These are phyloP conservation scores for Cotesia congregata DNA, from an alignment of 2,888 invertebrate genomes.

Conservation along the genomic window DNA sequence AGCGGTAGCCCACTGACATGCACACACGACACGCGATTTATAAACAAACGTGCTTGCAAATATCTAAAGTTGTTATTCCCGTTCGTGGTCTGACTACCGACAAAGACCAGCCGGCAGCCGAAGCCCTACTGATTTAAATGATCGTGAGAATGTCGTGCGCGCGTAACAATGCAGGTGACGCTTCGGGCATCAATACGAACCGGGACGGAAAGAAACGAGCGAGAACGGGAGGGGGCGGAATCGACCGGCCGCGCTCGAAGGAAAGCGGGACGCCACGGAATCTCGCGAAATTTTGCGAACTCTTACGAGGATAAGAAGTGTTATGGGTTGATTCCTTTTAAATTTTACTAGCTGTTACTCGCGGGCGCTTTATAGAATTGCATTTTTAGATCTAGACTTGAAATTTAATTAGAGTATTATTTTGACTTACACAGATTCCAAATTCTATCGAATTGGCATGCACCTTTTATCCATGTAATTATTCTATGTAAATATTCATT, in stretches of 20 bases:
- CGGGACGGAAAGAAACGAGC: neutral
- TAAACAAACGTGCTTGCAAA: neutral
- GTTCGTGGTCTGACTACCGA: constrained; percentile 44
- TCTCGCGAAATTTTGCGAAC: neutral
- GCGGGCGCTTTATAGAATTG: too few relatives aligned
- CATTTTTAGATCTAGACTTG: too few relatives aligned
- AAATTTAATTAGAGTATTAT: too few relatives aligned
- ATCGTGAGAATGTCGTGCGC: constrained; percentile 17
- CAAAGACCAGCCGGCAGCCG: constrained; percentile 61
- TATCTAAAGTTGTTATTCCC: constrained; percentile 41
- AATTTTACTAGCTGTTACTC: too few relatives aligned
- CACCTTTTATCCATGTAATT: too few relatives aligned
- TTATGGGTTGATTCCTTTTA: too few relatives aligned
- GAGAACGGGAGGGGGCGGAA: neutral
- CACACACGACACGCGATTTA: neutral
- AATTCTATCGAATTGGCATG: too few relatives aligned
- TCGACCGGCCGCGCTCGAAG: neutral
- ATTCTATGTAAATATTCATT: too few relatives aligned
- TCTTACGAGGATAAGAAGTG: neutral
- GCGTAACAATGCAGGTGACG: constrained; percentile 27
- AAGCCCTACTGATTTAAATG: constrained; percentile 59
- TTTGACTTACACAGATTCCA: too few relatives aligned
- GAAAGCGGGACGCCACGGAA: neutral
- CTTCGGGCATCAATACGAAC: constrained; percentile 30
- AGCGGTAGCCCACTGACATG: constrained; percentile 7